phyloP scores from a whole-genome alignment of 2,888 invertebrate species.

The Electrophaes corylata region DNA sequence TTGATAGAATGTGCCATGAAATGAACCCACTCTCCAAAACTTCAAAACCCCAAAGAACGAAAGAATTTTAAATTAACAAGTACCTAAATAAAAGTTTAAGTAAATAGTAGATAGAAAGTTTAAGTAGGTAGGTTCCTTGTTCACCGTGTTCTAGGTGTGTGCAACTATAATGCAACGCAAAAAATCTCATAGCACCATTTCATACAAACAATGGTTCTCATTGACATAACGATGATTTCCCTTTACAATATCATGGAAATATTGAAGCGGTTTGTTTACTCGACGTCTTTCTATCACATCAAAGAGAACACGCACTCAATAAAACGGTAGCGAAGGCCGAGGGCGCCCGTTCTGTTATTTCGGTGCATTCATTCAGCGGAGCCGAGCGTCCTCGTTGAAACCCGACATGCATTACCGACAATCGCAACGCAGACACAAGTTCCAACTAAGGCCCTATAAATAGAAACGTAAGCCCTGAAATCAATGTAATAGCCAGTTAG shows the following conservation, averaged over 20 bases:
- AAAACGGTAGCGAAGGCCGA: constrained; percentile 64
- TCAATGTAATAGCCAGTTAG: constrained; percentile 56
- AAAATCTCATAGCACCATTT: constrained; percentile 24
- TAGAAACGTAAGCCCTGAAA: constrained; percentile 44
- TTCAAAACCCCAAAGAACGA: constrained; percentile 23
- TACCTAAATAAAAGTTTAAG: constrained; percentile 3
- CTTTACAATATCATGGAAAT: constrained; percentile 30
- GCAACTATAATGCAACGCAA: constrained; percentile 8
- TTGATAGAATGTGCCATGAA: constrained; percentile 65
- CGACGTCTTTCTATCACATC: constrained; percentile 44
- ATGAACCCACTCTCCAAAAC: constrained; percentile 49
- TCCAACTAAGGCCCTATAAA: constrained; percentile 32
- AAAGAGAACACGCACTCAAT: constrained; percentile 44
- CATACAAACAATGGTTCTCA: constrained; percentile 31
- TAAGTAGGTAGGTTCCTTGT: too few species aligned
- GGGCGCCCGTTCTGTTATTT: constrained; percentile 66
- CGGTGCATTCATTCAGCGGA: constrained; percentile 70
- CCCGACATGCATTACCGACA: constrained; percentile 51
- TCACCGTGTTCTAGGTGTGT: not conserved
- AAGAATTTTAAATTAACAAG: not conserved
- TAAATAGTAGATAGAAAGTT: constrained; percentile 10
- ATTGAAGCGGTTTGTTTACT: constrained; percentile 43
- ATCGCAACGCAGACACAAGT: constrained; percentile 31
- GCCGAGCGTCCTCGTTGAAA: constrained; percentile 57
- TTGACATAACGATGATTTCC: constrained; percentile 32